A percentile compares a stretch with the other conserved stretches of the same genome.
These are phyloP conservation scores for Ispidina picta DNA, from an alignment of 2,797 vertebrate genomes.

Conservation along the genomic window DNA sequence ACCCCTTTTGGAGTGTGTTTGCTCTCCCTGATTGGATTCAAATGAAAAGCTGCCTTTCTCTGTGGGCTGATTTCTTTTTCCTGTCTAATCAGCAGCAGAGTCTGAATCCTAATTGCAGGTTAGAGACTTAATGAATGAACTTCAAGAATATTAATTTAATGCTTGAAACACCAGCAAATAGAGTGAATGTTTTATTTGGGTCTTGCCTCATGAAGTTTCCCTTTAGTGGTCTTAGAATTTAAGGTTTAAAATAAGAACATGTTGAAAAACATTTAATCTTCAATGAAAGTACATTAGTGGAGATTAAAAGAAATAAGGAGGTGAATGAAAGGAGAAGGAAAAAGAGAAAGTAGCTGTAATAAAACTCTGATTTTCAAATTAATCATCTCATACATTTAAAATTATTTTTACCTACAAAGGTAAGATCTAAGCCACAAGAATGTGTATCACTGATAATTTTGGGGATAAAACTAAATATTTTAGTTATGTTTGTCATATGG, in stretches of 20 bases:
- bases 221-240: neutral
- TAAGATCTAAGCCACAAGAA: neutral
- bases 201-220: neutral
- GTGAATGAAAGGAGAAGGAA: neutral
- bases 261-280: neutral
- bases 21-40: conserved; percentile 50
- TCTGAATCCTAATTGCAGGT: conserved; percentile 64
- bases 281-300: neutral
- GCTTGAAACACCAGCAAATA: conserved; percentile 62
- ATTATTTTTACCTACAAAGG: neutral
- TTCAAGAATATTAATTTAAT: conserved; percentile 71
- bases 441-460: neutral
- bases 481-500: neutral
- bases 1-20: conserved; percentile 18
- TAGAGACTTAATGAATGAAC: conserved; percentile 63
- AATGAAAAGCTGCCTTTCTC: conserved; percentile 59
- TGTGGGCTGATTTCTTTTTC: conserved; percentile 21
- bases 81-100: conserved; percentile 24
- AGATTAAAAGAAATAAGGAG: neutral
- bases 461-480: neutral
- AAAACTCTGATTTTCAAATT: neutral
- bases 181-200: conserved; percentile 18
- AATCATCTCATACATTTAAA: neutral
- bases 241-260: neutral
- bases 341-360: neutral